Evolutionary conservation across 2,113 vertebrate species (phyloP).

Genomic region (Xenopus borealis): DNA sequence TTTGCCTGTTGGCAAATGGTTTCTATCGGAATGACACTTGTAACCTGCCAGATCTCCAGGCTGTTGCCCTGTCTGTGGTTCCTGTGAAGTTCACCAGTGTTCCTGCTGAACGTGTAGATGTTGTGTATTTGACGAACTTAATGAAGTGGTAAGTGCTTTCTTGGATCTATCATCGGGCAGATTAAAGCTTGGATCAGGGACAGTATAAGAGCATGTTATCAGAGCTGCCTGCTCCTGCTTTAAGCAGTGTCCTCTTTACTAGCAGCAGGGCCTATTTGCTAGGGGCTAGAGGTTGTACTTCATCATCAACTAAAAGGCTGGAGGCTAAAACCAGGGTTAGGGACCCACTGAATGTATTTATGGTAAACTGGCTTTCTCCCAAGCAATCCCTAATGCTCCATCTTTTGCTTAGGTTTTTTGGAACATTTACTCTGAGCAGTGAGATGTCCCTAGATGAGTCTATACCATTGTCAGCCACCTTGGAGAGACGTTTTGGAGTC

Average conservation of each 20-base stretch:
- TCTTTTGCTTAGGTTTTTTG: conserved; percentile 72
- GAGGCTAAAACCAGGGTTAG: too few species aligned
- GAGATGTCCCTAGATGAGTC: conserved; percentile 68
- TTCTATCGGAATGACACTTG: conserved; percentile 79
- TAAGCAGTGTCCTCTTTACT: too few species aligned
- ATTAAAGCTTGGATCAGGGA: too few species aligned
- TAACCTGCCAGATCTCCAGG: conserved; percentile 77
- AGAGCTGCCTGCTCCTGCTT: too few species aligned
- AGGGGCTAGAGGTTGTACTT: too few species aligned
- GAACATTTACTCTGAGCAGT: conserved; percentile 79
- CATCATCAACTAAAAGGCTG: too few species aligned
- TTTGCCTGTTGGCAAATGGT: conserved; percentile 88
- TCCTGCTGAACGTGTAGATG: conserved; percentile 61
- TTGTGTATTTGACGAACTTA: conserved; percentile 72
- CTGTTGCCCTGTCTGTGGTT: conserved; percentile 82
- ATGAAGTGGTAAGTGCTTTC: conserved; percentile 77
- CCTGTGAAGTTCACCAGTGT: conserved; percentile 70
- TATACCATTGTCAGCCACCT: conserved; percentile 57
- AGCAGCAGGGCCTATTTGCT: too few species aligned
- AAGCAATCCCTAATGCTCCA: too few species aligned
- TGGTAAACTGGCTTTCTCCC: too few species aligned
- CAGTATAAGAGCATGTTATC: too few species aligned
- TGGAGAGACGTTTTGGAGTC: conserved; percentile 79
- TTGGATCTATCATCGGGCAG: too few species aligned
- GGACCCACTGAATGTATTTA: too few species aligned